Percentiles rank a stretch among this genome's conserved stretches.
Conservation (phyloP, 92 coral and sea anemone genomes). For the Ricordea florida region DNA sequence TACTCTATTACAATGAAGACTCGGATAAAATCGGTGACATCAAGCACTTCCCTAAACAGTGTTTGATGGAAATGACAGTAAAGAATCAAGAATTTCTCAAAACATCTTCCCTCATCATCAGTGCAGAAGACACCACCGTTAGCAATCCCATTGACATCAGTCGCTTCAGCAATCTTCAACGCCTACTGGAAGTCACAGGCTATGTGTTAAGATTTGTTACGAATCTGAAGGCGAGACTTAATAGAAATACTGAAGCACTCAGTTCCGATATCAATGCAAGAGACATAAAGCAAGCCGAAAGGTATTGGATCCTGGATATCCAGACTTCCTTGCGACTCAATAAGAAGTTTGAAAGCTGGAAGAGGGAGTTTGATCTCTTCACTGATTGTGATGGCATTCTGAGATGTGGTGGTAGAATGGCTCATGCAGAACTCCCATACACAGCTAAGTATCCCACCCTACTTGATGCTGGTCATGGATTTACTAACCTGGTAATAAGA, state of each 20-base stretch:
- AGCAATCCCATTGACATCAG: not conserved
- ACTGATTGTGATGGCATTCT: constrained; percentile 26
- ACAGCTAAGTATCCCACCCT: constrained; percentile 28
- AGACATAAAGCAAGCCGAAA: constrained; percentile 15
- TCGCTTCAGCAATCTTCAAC: constrained; percentile 21
- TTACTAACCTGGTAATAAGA: constrained; percentile 3
- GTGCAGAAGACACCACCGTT: not conserved
- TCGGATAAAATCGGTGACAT: not conserved
- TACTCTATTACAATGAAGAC: not conserved
- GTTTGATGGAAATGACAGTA: constrained; percentile 23
- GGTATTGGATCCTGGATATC: constrained; percentile 18
- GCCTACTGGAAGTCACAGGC: constrained; percentile 26
- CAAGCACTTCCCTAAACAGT: constrained; percentile 12
- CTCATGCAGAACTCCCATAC: constrained; percentile 31
- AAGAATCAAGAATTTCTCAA: constrained; percentile 21
- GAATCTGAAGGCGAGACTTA: constrained; percentile 16
- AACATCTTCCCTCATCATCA: not conserved
- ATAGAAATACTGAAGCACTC: not conserved
- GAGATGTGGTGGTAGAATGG: constrained; percentile 21
- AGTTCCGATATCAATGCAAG: not conserved
- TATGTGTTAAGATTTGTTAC: constrained; percentile 18
- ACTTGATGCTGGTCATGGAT: constrained; percentile 14
- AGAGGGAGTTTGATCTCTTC: constrained; percentile 34
- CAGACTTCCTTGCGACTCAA: constrained; percentile 7
- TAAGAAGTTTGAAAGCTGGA: constrained; percentile 33